phyloP scores from a whole-genome alignment of 2,797 vertebrate species.

The Tangara arthus region DNA sequence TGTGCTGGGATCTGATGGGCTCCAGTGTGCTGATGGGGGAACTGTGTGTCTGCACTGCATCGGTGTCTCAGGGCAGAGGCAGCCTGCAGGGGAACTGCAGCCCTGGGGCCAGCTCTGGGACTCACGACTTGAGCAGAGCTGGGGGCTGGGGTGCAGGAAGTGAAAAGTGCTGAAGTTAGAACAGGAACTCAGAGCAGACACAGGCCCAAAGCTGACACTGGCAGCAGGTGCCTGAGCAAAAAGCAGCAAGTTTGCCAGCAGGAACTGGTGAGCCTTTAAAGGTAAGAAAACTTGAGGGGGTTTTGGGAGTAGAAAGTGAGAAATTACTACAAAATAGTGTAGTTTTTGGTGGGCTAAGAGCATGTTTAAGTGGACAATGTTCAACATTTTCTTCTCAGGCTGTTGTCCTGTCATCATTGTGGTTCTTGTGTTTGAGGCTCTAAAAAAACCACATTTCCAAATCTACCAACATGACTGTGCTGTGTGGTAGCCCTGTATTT shows the following conservation, averaged over 20 bases:
- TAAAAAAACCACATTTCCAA: neutral
- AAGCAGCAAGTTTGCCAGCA: neutral
- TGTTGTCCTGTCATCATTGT: neutral
- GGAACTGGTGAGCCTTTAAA: neutral
- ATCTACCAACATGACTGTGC: fast-evolving
- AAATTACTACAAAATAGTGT: neutral
- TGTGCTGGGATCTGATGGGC: neutral
- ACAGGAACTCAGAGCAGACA: conserved; percentile 58
- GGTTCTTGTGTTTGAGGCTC: neutral
- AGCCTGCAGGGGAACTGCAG: neutral
- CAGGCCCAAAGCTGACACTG: neutral
- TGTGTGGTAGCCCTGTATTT: neutral
- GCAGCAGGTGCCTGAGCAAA: neutral
- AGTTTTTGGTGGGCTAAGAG: neutral
- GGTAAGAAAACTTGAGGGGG: conserved; percentile 7
- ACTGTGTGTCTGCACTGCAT: fast-evolving
- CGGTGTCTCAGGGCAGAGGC: neutral
- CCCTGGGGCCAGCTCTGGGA: neutral
- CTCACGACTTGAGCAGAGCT: neutral
- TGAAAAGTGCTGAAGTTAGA: conserved; percentile 56
- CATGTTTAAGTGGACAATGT: neutral
- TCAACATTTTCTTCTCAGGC: neutral
- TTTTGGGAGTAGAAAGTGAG: neutral
- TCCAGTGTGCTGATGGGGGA: neutral
- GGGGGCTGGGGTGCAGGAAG: conserved; percentile 68